Conservation (phyloP, 2,797 vertebrate genomes). For the Pteronotus mesoamericanus region DNA sequence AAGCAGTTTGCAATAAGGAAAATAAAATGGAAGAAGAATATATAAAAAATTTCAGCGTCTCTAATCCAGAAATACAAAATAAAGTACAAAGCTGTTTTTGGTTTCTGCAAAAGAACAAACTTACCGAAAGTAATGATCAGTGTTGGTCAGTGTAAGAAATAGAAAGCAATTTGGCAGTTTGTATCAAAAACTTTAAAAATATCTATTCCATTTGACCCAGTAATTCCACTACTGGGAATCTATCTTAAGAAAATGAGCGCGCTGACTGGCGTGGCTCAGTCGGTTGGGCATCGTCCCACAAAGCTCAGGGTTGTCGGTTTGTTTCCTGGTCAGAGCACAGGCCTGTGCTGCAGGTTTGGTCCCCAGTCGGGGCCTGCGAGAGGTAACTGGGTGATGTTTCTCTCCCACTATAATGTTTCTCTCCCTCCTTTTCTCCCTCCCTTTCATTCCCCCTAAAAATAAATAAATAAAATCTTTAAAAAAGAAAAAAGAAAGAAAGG, state of each 20-base stretch:
- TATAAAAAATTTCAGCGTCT: not conserved
- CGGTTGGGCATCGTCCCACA: not conserved
- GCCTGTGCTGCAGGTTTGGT: not conserved
- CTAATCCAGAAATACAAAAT: not conserved
- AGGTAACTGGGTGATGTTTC: not conserved
- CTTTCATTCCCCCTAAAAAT: not conserved
- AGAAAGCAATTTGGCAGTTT: not conserved
- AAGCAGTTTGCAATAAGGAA: not conserved
- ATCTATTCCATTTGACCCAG: not conserved
- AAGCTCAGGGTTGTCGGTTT: not conserved
- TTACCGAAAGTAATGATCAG: not conserved
- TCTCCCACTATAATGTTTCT: too few relatives aligned
- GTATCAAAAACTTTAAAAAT: not conserved
- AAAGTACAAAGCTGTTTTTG: not conserved
- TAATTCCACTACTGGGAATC: not conserved
- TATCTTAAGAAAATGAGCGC: slow-evolving; percentile 25
- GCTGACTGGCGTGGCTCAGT: not conserved
- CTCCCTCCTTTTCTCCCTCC: not conserved
- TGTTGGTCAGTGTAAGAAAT: not conserved
- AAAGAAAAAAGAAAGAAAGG: not conserved
- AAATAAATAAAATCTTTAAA: not conserved
- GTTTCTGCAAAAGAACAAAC: not conserved
- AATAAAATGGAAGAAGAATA: not conserved
- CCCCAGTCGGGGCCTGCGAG: not conserved
- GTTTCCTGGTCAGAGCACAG: not conserved